Evolutionary conservation across 2,797 vertebrate genomes (phyloP).

Genomic region (Okamejei kenojei): DNA sequence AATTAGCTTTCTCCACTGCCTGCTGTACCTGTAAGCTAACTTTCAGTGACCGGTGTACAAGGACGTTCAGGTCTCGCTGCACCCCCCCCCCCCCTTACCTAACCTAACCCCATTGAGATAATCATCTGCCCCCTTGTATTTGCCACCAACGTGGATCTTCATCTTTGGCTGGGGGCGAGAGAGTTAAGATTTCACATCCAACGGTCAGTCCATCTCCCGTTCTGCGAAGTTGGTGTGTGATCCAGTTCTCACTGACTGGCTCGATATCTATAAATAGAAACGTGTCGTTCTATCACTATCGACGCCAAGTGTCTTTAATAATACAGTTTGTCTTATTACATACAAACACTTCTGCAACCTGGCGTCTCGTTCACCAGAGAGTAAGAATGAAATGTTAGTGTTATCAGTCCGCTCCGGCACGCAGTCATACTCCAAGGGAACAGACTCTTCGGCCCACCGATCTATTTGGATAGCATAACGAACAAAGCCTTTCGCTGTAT

Average conservation of each 20-base stretch:
- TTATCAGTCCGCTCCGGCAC: background rate
- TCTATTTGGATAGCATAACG: no score
- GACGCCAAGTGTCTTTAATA: background rate
- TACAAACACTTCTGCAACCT: background rate
- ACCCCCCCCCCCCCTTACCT: no score
- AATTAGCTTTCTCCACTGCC: no score
- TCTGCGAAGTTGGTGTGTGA: background rate
- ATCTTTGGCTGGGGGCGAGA: background rate
- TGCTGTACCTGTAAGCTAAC: no score
- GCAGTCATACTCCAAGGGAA: no score
- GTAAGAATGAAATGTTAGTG: background rate
- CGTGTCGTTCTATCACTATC: background rate
- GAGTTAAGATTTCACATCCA: background rate
- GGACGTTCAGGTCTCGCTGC: no score
- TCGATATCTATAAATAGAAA: background rate
- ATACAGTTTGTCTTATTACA: background rate
- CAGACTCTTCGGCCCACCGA: no score
- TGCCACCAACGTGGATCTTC: no score
- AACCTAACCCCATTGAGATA: no score
- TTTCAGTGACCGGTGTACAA: no score
- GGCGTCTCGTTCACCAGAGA: background rate
- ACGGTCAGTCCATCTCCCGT: background rate
- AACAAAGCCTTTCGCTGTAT: no score
- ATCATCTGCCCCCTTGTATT: no score
- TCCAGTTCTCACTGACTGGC: background rate